Base-by-base conservation (phyloP, 2,888 invertebrate genomes). In the Balanococcus diminutus region DNA sequence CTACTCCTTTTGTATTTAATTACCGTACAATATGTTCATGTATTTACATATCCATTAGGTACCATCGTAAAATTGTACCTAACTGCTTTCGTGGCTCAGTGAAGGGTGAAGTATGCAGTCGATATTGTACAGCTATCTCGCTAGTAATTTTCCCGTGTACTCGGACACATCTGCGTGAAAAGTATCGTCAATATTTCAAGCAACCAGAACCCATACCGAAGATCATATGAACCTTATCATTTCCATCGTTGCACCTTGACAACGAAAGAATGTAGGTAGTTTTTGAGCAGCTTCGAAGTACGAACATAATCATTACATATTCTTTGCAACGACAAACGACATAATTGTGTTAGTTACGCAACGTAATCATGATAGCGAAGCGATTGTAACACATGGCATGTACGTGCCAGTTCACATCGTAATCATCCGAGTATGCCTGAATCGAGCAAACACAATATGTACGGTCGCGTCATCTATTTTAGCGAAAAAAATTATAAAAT, bases 341-440 rank as follows among this genome's bases (percentile, higher is more conserved):
- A 36, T 79, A 79, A 79, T 79, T 79, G 75, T 79, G 75, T 79
- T 79, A 36, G 36, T 79, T 79, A 79, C 75, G 75, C 75, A 79
- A 79, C 36, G 75, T 79, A 79, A 79, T 67, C 28, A 67, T 79
- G 75, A 79, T 79, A 79, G 75, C 75, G 75, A 14, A 79, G 75
- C 75, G 75, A 14, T 79, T 79, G 36, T 79, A 79, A 32, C 75
- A 79, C 75, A 79, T 36, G 75, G 36, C 22, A 56, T 11, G 28
- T 79, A 79, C 75, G 75, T 79, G 75, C 75, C 28, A 79, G 75
- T 79, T 79, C 75, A 79, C 75, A 32, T 36, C 36, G 31, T 79
- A 79, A 79, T 79, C 75, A 79, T 79, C 75, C 28, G 31, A 36
- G 31, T 36, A 79, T n/a, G n/a, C 75, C 36, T 36, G 75, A 79